Evolutionary conservation across 2,113 vertebrate genomes (phyloP).

Genomic region (Strix aluco): DNA sequence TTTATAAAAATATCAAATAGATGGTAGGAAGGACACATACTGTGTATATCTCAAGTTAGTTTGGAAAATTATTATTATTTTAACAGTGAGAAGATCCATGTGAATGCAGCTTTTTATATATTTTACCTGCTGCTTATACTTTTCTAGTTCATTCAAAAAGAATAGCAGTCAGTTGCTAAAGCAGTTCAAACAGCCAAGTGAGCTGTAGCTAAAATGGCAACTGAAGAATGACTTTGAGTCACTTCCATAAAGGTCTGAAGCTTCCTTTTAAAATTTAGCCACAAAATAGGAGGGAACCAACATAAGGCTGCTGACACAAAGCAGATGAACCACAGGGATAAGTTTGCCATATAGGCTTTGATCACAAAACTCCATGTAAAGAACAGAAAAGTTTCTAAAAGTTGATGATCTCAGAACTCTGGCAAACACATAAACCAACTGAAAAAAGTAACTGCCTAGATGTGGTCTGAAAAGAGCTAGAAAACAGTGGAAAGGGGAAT

Average conservation of each 20-base stretch:
- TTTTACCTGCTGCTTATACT: slow-evolving; percentile 69
- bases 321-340: slow-evolving; percentile 15
- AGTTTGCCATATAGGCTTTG: neutral
- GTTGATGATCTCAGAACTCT: neutral
- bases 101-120: slow-evolving; percentile 52
- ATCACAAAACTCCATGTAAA: neutral
- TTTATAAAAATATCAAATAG: slow-evolving; percentile 13
- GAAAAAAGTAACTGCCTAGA: neutral
- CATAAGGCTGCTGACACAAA: slow-evolving; percentile 29
- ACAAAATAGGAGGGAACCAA: slow-evolving; percentile 47
- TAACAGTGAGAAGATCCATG: neutral
- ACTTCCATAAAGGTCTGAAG: slow-evolving; percentile 42
- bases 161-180: slow-evolving; percentile 59
- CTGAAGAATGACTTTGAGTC: slow-evolving; percentile 35
- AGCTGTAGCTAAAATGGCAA: slow-evolving; percentile 53
- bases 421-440: neutral
- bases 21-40: slow-evolving; percentile 6
- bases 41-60: neutral
- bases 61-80: slow-evolving; percentile 21
- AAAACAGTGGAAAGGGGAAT: neutral
- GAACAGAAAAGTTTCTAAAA: slow-evolving; percentile 44
- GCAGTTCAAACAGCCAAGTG: slow-evolving; percentile 36
- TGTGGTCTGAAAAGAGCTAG: neutral
- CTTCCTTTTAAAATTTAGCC: slow-evolving; percentile 45
- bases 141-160: slow-evolving; percentile 61